Percentiles rank a stretch among this genome's conserved stretches.
Conservation (phyloP, 2,113 vertebrate species). For the Hipposideros armiger region DNA sequence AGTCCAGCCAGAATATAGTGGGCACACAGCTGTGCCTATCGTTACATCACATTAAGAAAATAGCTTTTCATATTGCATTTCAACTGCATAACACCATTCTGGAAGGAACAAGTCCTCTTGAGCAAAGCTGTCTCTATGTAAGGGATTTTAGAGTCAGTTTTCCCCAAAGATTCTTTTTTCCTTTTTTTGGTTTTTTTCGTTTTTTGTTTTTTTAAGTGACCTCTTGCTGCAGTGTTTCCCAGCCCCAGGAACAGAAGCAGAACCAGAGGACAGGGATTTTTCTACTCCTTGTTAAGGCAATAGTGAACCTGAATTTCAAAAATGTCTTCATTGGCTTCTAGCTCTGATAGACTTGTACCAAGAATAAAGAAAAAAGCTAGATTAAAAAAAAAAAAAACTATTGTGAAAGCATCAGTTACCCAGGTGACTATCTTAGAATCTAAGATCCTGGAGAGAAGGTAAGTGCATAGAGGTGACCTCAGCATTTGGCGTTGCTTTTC, state of each 20-base stretch:
- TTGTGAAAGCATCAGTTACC: not conserved
- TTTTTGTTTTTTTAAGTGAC: conserved; percentile 55
- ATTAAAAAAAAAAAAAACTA: not conserved
- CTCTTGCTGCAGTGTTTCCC: conserved; percentile 77
- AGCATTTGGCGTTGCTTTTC: not conserved
- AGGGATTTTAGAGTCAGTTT: conserved; percentile 44
- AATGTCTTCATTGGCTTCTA: not conserved
- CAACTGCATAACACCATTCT: conserved; percentile 52
- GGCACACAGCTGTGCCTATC: not conserved
- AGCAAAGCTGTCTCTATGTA: conserved; percentile 20
- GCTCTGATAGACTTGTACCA: not conserved
- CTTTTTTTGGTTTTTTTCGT: not conserved
- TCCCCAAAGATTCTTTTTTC: not conserved
- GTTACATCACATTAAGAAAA: conserved; percentile 69
- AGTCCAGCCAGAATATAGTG: not conserved
- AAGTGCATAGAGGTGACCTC: not conserved
- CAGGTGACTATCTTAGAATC: not conserved
- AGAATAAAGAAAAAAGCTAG: not conserved
- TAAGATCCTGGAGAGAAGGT: not conserved
- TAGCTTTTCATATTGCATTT: conserved; percentile 60
- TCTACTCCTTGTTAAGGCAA: not conserved
- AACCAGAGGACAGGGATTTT: not conserved
- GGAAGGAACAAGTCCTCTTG: conserved; percentile 58
- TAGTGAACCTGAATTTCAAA: not conserved
- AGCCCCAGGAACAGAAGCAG: not conserved